These are phyloP conservation scores for Prunella fulvescens DNA, from an alignment of 2,113 vertebrate genomes.

Conservation along the genomic window DNA sequence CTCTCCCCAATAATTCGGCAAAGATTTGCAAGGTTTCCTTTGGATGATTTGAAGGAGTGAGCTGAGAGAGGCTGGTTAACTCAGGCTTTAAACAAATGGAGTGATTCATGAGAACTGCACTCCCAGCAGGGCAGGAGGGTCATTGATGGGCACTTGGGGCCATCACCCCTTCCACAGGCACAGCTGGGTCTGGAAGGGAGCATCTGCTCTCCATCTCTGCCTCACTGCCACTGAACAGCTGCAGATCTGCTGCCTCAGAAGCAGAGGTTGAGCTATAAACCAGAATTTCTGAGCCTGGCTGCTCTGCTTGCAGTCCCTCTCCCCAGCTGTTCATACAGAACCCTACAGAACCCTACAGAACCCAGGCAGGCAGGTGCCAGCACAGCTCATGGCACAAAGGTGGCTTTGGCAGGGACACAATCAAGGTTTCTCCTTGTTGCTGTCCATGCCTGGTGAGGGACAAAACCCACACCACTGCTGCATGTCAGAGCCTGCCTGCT, in stretches of 20 bases:
- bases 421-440: not conserved
- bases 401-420: not conserved
- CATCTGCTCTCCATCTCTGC: not conserved
- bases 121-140: not conserved
- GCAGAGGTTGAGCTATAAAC: not conserved
- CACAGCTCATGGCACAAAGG: not conserved
- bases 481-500: not conserved
- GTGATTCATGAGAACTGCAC: accelerated
- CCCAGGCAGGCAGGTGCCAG: too few species aligned
- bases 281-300: not conserved
- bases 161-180: not conserved
- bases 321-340: not conserved
- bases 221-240: not conserved
- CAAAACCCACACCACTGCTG: not conserved
- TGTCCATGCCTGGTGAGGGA: not conserved
- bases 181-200: not conserved
- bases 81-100: not conserved
- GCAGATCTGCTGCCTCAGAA: not conserved
- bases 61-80: not conserved
- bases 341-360: not conserved
- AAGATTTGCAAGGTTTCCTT: not conserved
- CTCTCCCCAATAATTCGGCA: not conserved
- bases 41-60: not conserved
- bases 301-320: not conserved
- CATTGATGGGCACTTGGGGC: not conserved